Conservation (phyloP, 2,113 vertebrate genomes). For the Octodon degus region DNA sequence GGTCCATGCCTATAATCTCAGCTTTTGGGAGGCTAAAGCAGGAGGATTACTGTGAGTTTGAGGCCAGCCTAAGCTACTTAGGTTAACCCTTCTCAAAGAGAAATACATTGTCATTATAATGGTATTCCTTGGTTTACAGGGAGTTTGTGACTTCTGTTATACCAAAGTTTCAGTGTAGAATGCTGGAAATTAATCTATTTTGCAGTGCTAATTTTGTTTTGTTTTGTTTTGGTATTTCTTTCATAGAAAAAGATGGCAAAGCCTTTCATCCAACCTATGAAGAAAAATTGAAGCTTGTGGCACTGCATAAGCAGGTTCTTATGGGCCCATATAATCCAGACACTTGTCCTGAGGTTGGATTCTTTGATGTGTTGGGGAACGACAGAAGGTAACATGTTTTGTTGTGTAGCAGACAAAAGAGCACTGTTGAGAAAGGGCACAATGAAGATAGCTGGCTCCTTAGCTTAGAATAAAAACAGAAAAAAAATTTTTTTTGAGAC, state of each 20-base stretch:
- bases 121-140: background rate
- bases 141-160: constrained; percentile 2
- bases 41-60: background rate
- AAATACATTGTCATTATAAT: background rate
- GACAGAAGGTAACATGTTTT: constrained; percentile 93
- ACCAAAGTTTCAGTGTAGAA: background rate
- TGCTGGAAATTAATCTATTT: constrained; percentile 1
- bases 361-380: constrained; percentile 98
- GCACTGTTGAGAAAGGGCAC: background rate
- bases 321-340: constrained; percentile 97
- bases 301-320: constrained; percentile 95
- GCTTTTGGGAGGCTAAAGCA: background rate
- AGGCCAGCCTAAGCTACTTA: background rate
- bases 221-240: background rate
- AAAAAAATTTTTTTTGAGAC: background rate
- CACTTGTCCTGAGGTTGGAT: constrained; percentile 97
- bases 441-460: background rate
- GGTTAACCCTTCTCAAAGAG: background rate
- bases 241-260: constrained; percentile 97
- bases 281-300: constrained; percentile 97
- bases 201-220: constrained; percentile 53
- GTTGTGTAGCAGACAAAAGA: constrained; percentile 48
- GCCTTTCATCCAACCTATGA: constrained; percentile 99
- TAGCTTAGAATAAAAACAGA: background rate
- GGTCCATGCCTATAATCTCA: background rate